Evolutionary conservation across 2,113 vertebrate species (phyloP).

Genomic region (Lichenostomus cassidix): DNA sequence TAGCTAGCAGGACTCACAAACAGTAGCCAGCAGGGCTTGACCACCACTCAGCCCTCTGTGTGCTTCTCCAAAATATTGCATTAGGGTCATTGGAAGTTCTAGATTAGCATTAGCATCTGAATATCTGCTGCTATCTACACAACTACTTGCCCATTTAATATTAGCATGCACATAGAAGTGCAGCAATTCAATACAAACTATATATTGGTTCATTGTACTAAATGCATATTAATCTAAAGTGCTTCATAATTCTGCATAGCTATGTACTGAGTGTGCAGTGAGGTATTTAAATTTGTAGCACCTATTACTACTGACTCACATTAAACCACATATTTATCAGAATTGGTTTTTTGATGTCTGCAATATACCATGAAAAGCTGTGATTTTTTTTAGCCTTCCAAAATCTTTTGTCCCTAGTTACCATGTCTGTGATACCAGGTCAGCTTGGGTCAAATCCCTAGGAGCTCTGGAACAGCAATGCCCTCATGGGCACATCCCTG

Average conservation of each 20-base stretch:
- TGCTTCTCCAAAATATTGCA: background rate
- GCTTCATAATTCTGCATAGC: background rate
- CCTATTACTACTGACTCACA: background rate
- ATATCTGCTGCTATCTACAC: background rate
- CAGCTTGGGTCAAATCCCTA: background rate
- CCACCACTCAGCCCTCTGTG: background rate
- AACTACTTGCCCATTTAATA: background rate
- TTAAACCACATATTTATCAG: background rate
- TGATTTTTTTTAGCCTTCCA: background rate
- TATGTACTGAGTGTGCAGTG: background rate
- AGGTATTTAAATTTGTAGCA: conserved; percentile 8
- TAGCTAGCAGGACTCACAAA: background rate
- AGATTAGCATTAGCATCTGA: background rate
- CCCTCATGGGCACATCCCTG: background rate
- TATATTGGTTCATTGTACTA: background rate
- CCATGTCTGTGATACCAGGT: background rate
- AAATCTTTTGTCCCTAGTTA: background rate
- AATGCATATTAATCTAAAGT: background rate
- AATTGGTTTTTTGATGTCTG: background rate
- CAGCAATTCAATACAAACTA: background rate
- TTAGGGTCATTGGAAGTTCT: background rate
- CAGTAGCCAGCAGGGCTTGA: background rate
- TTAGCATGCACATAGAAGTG: background rate
- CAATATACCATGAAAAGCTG: background rate
- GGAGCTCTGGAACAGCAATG: background rate